These are phyloP conservation scores for Diploptera punctata DNA, from an alignment of 2,888 invertebrate species.

Conservation along the genomic window DNA sequence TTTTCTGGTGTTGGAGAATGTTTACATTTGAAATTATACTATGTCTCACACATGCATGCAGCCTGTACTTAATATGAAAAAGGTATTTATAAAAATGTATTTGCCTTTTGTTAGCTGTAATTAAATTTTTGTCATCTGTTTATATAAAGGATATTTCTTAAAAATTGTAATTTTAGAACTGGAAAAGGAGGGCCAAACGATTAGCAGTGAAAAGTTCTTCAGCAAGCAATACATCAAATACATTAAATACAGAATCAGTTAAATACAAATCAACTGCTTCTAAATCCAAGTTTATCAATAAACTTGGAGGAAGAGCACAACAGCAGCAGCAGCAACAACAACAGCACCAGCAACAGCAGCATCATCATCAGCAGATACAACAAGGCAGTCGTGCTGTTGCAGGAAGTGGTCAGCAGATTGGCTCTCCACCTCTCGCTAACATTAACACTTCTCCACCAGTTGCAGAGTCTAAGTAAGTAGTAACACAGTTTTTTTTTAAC, in stretches of 20 bases:
- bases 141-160: not conserved
- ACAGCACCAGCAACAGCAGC: too few species aligned
- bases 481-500: not conserved
- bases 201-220: constrained; percentile 59
- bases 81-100: too few species aligned
- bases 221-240: constrained; percentile 42
- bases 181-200: constrained; percentile 84
- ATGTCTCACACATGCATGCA: too few species aligned
- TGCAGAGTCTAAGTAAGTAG: constrained; percentile 35
- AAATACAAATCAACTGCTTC: constrained; percentile 52
- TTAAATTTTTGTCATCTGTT: too few species aligned
- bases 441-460: constrained; percentile 13
- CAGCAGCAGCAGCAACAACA: constrained; percentile 8
- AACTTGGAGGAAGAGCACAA: constrained; percentile 23
- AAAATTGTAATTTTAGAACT: constrained; percentile 60
- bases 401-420: not conserved
- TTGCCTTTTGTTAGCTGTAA: too few species aligned
- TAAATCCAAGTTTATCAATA: constrained; percentile 57
- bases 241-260: constrained; percentile 40
- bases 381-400: not conserved
- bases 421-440: not conserved
- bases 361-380: too few species aligned
- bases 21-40: not conserved
- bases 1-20: too few species aligned
- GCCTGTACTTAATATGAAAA: too few species aligned